A percentile compares a stretch with the other conserved stretches of the same genome.
Conservation (phyloP, 2,797 vertebrate genomes). For the Microctenopoma steveboyesi region DNA sequence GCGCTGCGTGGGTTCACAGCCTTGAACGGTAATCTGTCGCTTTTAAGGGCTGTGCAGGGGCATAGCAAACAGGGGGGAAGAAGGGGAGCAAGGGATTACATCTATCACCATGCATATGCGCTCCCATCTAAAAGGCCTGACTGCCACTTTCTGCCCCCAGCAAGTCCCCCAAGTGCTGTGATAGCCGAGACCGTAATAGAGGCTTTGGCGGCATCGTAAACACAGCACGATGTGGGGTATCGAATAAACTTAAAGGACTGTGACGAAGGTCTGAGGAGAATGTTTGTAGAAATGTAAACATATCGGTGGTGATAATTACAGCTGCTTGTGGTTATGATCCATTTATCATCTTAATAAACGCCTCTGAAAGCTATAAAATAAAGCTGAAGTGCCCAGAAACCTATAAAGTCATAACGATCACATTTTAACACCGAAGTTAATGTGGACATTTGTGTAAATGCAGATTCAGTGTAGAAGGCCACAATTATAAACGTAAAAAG, state of each 20-base stretch:
- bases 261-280: constrained; percentile 60
- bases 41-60: constrained; percentile 57
- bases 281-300: constrained; percentile 64
- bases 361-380: constrained; percentile 43
- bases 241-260: constrained; percentile 59
- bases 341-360: constrained; percentile 68
- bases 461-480: too few relatives aligned
- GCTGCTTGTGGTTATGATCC: constrained; percentile 43
- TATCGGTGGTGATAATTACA: constrained; percentile 66
- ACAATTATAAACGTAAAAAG: too few relatives aligned
- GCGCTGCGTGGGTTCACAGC: constrained; percentile 75
- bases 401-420: constrained; percentile 40
- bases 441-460: neutral
- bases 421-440: constrained; percentile 12
- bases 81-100: constrained; percentile 73
- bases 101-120: constrained; percentile 75
- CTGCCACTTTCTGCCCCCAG: constrained; percentile 59
- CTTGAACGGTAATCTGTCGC: constrained; percentile 72
- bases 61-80: constrained; percentile 60
- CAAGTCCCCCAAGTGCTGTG: constrained; percentile 65
- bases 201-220: constrained; percentile 71
- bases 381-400: constrained; percentile 28
- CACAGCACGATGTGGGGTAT: constrained; percentile 73
- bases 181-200: constrained; percentile 71
- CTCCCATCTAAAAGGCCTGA: constrained; percentile 68